Conservation (phyloP, 2,888 invertebrate species). For the Oxystoma pomonae region DNA sequence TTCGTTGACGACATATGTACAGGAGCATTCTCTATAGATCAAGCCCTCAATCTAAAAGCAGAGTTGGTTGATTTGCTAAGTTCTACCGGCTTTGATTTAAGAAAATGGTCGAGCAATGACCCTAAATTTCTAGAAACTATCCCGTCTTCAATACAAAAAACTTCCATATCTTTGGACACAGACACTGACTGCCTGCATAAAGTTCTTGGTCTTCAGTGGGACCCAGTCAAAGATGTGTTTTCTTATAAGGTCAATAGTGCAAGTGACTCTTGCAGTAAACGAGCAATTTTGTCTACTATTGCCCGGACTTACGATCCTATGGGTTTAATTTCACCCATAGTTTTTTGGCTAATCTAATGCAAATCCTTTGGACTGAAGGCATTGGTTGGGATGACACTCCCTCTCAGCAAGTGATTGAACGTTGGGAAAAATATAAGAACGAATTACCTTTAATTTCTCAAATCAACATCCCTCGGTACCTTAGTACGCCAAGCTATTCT, state of each 20-base stretch:
- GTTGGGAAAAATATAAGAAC: neutral
- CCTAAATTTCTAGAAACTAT: too few relatives aligned
- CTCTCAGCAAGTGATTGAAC: too few relatives aligned
- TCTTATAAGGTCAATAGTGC: neutral
- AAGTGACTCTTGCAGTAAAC: neutral
- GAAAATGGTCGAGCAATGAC: constrained; percentile 8
- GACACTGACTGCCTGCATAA: too few relatives aligned
- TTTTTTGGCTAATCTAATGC: constrained; percentile 1
- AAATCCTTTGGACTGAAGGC: too few relatives aligned
- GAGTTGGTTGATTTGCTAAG: too few relatives aligned
- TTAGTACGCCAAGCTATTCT: too few relatives aligned
- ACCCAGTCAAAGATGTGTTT: constrained; percentile 1
- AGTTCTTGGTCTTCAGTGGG: constrained; percentile 6
- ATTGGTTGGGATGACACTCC: neutral
- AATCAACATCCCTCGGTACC: neutral
- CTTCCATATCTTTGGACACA: neutral
- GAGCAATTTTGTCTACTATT: neutral
- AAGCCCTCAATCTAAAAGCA: too few relatives aligned
- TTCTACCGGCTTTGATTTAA: neutral
- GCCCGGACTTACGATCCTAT: neutral
- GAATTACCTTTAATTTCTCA: constrained; percentile 4
- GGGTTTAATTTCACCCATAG: constrained; percentile 1
- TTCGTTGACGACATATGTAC: constrained; percentile 6
- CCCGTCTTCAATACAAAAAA: neutral
- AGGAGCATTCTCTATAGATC: neutral